These are phyloP conservation scores for Ceyx melanurus DNA, from an alignment of 2,113 vertebrate species.

Conservation along the genomic window DNA sequence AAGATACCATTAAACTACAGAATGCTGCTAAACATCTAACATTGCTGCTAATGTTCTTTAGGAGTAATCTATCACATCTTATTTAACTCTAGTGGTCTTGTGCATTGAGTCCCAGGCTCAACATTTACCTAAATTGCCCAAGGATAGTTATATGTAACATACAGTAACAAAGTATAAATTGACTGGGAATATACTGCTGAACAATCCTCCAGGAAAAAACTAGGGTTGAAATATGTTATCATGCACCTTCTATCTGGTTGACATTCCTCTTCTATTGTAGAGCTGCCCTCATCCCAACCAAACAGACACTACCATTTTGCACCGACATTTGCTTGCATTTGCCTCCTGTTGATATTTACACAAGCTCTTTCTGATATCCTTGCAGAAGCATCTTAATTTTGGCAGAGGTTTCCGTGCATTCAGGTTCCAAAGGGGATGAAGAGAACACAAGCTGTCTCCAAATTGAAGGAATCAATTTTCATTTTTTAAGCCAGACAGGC, in stretches of 20 bases:
- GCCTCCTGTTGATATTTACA: conserved; percentile 22
- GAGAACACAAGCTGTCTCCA: conserved; percentile 19
- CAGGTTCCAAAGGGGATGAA: conserved; percentile 2
- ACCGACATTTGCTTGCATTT: conserved; percentile 40
- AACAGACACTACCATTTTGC: neutral
- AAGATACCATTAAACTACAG: neutral
- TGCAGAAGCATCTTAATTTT: neutral
- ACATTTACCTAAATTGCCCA: neutral
- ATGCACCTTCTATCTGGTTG: conserved; percentile 10
- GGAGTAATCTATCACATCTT: neutral
- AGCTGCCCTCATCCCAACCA: neutral
- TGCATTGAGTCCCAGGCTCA: neutral
- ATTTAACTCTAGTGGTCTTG: neutral
- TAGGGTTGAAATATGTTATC: conserved; percentile 50
- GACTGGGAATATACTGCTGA: conserved; percentile 8
- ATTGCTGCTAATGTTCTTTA: neutral
- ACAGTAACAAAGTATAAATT: neutral
- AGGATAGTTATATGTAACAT: neutral
- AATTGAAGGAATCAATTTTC: conserved; percentile 49
- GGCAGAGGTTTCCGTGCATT: neutral
- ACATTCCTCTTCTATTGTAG: conserved; percentile 31
- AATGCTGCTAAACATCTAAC: neutral
- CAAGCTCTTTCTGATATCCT: neutral
- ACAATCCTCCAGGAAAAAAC: conserved; percentile 13
- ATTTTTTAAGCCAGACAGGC: conserved; percentile 26